Evolutionary conservation across 2,888 invertebrate genomes (phyloP).

Genomic region (Scaptomyza caliginosa): DNA sequence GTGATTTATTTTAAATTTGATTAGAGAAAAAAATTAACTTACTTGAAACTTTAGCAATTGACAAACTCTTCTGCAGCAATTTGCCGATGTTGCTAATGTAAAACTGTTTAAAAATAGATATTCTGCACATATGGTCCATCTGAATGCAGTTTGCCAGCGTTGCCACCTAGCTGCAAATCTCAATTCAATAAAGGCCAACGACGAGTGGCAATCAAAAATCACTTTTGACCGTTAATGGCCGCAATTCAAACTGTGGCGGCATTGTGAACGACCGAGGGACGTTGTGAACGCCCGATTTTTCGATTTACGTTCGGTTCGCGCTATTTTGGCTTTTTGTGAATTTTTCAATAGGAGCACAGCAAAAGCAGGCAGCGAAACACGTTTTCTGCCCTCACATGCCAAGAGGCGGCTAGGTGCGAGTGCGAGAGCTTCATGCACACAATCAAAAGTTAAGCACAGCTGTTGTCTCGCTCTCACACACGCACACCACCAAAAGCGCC

Average conservation of each 20-base stretch:
- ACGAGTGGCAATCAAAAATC: not conserved
- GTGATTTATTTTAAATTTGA: not conserved
- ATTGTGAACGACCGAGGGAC: slow-evolving; percentile 51
- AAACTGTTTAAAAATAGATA: slow-evolving; percentile 64
- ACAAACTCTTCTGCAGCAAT: slow-evolving; percentile 38
- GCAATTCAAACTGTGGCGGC: slow-evolving; percentile 50
- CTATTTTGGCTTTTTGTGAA: slow-evolving; percentile 80
- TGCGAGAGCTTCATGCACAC: slow-evolving; percentile 13
- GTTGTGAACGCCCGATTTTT: slow-evolving; percentile 61
- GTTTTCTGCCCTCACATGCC: slow-evolving; percentile 30
- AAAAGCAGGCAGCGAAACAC: slow-evolving; percentile 25
- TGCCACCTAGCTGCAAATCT: slow-evolving; percentile 22
- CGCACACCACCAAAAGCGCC: slow-evolving; percentile 7
- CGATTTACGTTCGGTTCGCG: slow-evolving; percentile 75
- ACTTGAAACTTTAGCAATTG: slow-evolving; percentile 33
- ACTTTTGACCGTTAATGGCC: slow-evolving; percentile 5
- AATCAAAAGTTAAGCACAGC: slow-evolving; percentile 30
- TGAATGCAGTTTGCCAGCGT: slow-evolving; percentile 21
- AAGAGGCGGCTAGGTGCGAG: slow-evolving; percentile 19
- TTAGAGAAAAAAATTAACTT: not conserved
- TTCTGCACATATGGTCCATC: slow-evolving; percentile 41
- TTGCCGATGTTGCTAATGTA: slow-evolving; percentile 36
- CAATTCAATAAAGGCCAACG: slow-evolving; percentile 9
- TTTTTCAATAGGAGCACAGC: slow-evolving; percentile 69
- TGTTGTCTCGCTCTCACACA: slow-evolving; percentile 43